phyloP scores from a whole-genome alignment of 2,113 vertebrate species.

The Ahaetulla prasina region DNA sequence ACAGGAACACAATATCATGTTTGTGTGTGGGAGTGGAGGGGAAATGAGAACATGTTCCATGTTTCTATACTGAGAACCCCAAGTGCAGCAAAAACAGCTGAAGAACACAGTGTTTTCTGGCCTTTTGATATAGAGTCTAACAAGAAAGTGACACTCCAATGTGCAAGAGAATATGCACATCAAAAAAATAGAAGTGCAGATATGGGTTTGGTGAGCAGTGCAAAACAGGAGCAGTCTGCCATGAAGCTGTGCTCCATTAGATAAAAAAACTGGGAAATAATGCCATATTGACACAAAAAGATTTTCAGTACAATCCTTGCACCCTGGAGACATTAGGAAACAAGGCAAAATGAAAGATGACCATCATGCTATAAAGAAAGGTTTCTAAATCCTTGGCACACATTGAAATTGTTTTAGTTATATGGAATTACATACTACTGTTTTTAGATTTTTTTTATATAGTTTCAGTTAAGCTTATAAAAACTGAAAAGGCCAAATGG shows the following conservation, averaged over 20 bases:
- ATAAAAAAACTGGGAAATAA: slow-evolving; percentile 75
- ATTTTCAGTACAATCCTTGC: slow-evolving; percentile 57
- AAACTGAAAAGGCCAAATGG: background rate
- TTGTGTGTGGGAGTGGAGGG: background rate
- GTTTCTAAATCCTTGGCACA: slow-evolving; percentile 46
- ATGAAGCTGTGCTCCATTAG: slow-evolving; percentile 74
- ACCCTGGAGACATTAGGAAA: slow-evolving; percentile 54
- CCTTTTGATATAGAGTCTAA: slow-evolving; percentile 58
- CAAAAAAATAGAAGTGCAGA: slow-evolving; percentile 65
- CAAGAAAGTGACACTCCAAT: slow-evolving; percentile 51
- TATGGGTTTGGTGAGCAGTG: slow-evolving; percentile 69
- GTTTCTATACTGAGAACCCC: slow-evolving; percentile 59
- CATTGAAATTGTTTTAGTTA: slow-evolving; percentile 41
- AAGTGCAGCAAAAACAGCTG: slow-evolving; percentile 63
- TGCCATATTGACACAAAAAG: slow-evolving; percentile 71
- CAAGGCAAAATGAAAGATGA: slow-evolving; percentile 44
- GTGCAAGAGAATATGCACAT: slow-evolving; percentile 62
- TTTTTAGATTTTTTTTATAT: background rate
- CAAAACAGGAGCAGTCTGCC: slow-evolving; percentile 75
- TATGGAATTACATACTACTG: slow-evolving; percentile 14
- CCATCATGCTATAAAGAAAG: slow-evolving; percentile 35
- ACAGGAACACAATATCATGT: background rate
- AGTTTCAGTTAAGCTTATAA: slow-evolving; percentile 23
- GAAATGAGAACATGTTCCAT: slow-evolving; percentile 55
- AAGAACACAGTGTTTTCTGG: slow-evolving; percentile 59